phyloP scores from a whole-genome alignment of 2,113 vertebrate genomes.

The Diphyllodes magnificus region DNA sequence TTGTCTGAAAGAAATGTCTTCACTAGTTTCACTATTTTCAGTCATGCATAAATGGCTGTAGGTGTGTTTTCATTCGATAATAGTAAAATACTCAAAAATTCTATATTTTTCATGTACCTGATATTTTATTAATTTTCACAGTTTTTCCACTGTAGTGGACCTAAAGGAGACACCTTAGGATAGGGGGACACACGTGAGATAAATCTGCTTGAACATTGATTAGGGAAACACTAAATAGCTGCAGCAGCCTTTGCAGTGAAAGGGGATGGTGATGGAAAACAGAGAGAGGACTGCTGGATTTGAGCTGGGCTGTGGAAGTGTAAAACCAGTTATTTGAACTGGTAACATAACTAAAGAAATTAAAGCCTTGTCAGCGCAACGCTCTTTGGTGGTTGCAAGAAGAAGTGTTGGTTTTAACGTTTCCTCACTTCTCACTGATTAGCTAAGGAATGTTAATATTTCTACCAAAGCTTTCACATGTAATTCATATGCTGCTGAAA shows the following conservation, averaged over 20 bases:
- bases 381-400: background rate
- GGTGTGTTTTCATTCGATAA: background rate
- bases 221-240: background rate
- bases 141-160: background rate
- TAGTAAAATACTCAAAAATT: background rate
- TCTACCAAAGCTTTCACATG: background rate
- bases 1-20: background rate
- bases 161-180: background rate
- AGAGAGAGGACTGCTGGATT: background rate
- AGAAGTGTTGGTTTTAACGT: background rate
- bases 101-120: background rate
- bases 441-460: background rate
- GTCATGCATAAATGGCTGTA: background rate
- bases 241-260: background rate
- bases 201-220: background rate
- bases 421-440: background rate
- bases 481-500: background rate
- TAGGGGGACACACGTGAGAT: background rate
- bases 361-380: background rate
- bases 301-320: background rate
- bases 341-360: background rate
- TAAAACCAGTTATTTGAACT: background rate
- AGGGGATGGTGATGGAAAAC: background rate
- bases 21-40: background rate
- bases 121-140: background rate